Conservation (phyloP, 2,797 vertebrate genomes). For the Pygocentrus nattereri region DNA sequence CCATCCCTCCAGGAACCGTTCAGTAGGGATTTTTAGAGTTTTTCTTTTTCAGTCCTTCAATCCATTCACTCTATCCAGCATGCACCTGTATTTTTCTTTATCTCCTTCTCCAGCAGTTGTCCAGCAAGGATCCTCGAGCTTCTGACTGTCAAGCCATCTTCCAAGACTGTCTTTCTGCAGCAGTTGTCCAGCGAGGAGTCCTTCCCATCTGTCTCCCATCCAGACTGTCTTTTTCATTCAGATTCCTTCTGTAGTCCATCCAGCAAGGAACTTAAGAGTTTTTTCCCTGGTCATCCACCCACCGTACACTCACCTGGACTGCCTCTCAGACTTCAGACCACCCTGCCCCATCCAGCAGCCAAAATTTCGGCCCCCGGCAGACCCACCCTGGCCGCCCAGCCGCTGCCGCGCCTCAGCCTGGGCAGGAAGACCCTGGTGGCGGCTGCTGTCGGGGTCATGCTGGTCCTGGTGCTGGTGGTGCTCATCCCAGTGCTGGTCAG, state of each 20-base stretch:
- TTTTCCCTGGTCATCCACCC: constrained; percentile 55
- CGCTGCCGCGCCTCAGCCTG: constrained; percentile 92
- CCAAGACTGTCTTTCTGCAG: not conserved
- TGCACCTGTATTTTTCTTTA: not conserved
- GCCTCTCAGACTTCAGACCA: constrained; percentile 75
- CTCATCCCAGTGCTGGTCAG: constrained; percentile 97
- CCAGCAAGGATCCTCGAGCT: not conserved
- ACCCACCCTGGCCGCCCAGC: constrained; percentile 88
- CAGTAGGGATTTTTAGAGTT: not conserved
- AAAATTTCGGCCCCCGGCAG: constrained; percentile 90
- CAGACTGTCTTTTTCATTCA: not conserved
- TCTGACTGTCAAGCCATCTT: not conserved
- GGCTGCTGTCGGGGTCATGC: constrained; percentile 93
- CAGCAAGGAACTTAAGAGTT: not conserved
- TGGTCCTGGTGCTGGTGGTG: constrained; percentile 94
- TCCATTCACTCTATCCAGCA: not conserved
- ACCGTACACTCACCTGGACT: constrained; percentile 61
- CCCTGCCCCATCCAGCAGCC: constrained; percentile 82
- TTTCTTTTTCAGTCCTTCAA: not conserved
- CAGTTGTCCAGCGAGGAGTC: not conserved
- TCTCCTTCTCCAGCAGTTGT: not conserved
- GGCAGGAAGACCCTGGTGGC: constrained; percentile 94
- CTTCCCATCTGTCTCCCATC: not conserved
- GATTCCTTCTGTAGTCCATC: not conserved
- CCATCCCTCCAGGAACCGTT: not conserved